Evolutionary conservation across 2,797 vertebrate species (phyloP), one percentile per base, ranked within the genome.

Genomic region (Cryptoprocta ferox): DNA sequence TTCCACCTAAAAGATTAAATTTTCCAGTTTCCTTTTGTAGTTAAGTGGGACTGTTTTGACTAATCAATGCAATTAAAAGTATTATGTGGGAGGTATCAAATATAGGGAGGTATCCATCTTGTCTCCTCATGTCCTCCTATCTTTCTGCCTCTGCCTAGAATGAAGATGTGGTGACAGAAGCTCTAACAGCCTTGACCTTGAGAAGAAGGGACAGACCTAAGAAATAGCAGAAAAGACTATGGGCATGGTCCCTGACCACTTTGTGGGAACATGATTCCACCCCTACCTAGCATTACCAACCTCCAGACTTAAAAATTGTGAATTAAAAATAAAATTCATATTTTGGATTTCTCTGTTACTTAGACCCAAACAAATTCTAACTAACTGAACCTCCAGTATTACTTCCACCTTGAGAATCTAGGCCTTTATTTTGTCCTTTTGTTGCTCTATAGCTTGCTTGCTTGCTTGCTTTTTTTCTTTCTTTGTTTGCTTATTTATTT

Each of bases 331-430:
- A 37, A 42, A 78, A 35, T 71, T 89, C 1, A 0, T 39, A 75
- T 48, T 96, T 87, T 91, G 30, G 50, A 56, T 80, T 91, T 94
- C 78, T 92, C 37, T 81, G 65, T 88, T 96, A 80, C 26, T 78
- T 26, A 66, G n/a, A 94, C 42, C 35, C 50, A 78, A 95, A 87
- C 15, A 30, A 82, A 30, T 95, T 91, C 10, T 75, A 53, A 80
- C 21, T 63, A 92, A 88, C 21, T 92, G 19, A 88, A 14, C 13
- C 30, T 70, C 61, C 13, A 53, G 11, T 42, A 61, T 93, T 80
- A 80, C 6, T 88, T 92, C 45, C 82, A 32, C 18, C 30, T 61
- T 82, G 30, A 96, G 24, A 45, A 88, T 24, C 5, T 42, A 83
- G 30, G 2, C 8, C 94, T 91, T 93, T 82, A 56, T 78, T 56